phyloP scores from a whole-genome alignment of 1,140 invertebrate species.

The Trinorchestia longiramus region DNA sequence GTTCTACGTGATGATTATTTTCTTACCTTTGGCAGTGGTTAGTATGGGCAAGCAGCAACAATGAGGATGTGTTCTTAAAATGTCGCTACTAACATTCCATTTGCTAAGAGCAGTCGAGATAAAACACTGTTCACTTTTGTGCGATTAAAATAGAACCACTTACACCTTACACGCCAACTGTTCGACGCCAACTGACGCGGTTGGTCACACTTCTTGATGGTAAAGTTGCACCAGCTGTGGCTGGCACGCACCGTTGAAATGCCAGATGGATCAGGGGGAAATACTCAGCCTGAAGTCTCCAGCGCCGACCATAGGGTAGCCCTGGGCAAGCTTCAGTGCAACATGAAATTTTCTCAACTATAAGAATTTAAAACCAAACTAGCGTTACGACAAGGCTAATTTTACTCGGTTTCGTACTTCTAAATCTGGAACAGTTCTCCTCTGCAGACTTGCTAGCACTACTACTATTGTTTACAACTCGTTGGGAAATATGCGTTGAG shows the following conservation, averaged over 20 bases:
- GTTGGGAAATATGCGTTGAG: no score
- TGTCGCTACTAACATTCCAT: conserved; percentile 11
- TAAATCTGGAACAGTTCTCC: background rate
- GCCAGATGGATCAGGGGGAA: background rate
- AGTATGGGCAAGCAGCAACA: background rate
- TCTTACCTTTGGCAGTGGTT: background rate
- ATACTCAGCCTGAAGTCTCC: background rate
- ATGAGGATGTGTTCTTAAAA: background rate
- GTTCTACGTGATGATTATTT: background rate
- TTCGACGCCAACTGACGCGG: conserved; percentile 26
- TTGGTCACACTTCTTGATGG: background rate
- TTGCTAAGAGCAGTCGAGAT: background rate
- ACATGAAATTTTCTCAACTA: background rate
- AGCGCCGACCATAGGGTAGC: background rate
- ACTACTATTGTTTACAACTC: background rate
- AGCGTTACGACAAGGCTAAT: background rate
- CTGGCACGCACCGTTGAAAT: background rate
- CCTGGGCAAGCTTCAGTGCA: background rate
- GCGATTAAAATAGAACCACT: background rate
- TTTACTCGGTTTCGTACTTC: background rate
- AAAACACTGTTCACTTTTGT: background rate
- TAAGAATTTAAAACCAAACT: background rate
- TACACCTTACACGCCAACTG: background rate
- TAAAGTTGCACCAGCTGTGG: background rate
- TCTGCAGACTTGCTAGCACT: background rate